Conservation (phyloP, 2,888 invertebrate genomes). For the Elaeidobius kamerunicus region DNA sequence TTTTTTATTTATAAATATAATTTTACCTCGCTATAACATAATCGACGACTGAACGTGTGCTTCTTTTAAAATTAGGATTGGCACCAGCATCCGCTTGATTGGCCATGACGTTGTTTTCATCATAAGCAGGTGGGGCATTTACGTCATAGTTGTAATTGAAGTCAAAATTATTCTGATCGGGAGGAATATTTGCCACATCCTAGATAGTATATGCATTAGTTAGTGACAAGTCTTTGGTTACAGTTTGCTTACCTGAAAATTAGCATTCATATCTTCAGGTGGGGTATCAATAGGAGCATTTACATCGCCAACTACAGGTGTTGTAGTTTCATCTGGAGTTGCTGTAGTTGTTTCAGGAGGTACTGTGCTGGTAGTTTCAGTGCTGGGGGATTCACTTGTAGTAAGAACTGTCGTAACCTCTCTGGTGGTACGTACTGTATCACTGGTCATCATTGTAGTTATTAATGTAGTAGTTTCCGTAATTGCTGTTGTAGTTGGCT, state of each 20-base stretch:
- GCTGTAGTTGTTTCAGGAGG: conserved; percentile 14
- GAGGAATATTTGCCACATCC: conserved; percentile 7
- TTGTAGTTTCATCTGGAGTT: conserved; percentile 24
- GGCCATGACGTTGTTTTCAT: conserved; percentile 2
- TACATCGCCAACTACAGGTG: too few species aligned
- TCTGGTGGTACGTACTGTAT: conserved; percentile 9
- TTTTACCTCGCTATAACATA: conserved; percentile 45
- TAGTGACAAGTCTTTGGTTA: too few species aligned
- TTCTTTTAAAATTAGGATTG: conserved; percentile 17
- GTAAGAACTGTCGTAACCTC: conserved; percentile 5
- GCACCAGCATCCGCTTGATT: conserved; percentile 9
- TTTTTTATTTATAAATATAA: too few species aligned
- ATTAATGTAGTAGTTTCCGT: not conserved
- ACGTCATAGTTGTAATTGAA: conserved; percentile 21
- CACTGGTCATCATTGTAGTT: not conserved
- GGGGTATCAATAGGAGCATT: too few species aligned
- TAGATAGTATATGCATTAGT: too few species aligned
- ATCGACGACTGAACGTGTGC: conserved; percentile 43
- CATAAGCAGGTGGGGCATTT: conserved; percentile 11
- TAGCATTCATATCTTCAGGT: too few species aligned
- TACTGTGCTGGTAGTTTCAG: too few species aligned
- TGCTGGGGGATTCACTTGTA: too few species aligned
- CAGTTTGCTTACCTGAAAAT: too few species aligned
- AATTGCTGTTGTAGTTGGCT: not conserved
- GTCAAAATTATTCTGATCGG: conserved; percentile 11